A percentile compares a stretch with the other conserved stretches of the same genome.
These are phyloP conservation scores for Morus bassanus DNA, from an alignment of 2,797 vertebrate genomes.

Conservation along the genomic window DNA sequence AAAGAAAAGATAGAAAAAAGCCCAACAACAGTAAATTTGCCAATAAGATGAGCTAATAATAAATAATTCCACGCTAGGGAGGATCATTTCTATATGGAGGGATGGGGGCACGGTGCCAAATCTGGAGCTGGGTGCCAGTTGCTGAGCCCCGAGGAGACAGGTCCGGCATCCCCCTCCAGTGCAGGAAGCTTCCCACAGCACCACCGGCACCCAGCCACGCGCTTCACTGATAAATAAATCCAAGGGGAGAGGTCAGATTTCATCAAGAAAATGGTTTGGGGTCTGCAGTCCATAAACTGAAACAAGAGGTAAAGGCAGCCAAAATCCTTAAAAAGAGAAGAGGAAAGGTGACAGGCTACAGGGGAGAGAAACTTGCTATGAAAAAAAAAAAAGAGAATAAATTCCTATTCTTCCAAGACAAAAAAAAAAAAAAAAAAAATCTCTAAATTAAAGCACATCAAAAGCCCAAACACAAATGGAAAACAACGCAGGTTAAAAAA, in stretches of 20 bases:
- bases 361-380: background rate
- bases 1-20: background rate
- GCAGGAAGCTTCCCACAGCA: background rate
- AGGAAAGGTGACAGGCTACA: background rate
- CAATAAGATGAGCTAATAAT: background rate
- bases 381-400: background rate
- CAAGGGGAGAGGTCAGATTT: background rate
- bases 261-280: background rate
- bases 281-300: background rate
- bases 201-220: background rate
- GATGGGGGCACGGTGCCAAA: background rate
- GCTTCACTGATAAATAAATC: background rate
- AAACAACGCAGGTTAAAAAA: background rate
- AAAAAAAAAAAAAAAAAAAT: background rate
- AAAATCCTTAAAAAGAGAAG: background rate
- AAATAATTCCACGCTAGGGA: background rate
- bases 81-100: background rate
- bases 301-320: background rate
- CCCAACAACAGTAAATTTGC: background rate
- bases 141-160: background rate
- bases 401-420: background rate
- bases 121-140: background rate
- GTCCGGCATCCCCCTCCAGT: background rate
- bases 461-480: conserved; percentile 6
- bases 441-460: conserved; percentile 7